phyloP scores from a whole-genome alignment of 2,113 vertebrate genomes.

The Gymnobelideus leadbeateri region DNA sequence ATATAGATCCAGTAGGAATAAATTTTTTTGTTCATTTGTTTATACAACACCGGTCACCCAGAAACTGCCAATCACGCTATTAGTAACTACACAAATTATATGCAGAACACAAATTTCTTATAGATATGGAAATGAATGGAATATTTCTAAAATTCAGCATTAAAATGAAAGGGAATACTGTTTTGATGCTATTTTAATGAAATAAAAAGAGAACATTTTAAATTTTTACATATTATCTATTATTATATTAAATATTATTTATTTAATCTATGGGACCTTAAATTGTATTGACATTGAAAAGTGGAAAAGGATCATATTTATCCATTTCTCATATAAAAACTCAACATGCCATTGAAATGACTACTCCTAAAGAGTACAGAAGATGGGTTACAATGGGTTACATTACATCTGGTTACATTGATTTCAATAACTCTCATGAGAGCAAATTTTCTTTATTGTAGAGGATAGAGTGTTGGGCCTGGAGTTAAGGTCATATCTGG shows the following conservation, averaged over 20 bases:
- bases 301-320: background rate
- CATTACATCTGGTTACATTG: background rate
- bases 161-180: constrained; percentile 56
- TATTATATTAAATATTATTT: too few relatives aligned
- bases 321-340: constrained; percentile 13
- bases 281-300: constrained; percentile 57
- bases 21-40: constrained; percentile 55
- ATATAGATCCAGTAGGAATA: constrained; percentile 54
- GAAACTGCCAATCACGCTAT: constrained; percentile 69
- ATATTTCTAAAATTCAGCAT: constrained; percentile 68
- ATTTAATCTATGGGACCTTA: constrained; percentile 49
- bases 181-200: constrained; percentile 30
- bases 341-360: constrained; percentile 7
- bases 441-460: background rate
- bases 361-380: background rate
- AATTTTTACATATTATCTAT: too few relatives aligned
- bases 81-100: constrained; percentile 62
- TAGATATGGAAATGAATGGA: constrained; percentile 74
- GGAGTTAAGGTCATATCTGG: too few relatives aligned
- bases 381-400: too few relatives aligned
- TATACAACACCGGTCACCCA: constrained; percentile 69
- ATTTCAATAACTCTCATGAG: background rate
- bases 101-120: constrained; percentile 53
- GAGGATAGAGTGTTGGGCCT: too few relatives aligned
- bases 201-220: background rate